These are phyloP conservation scores for Syrmaticus mikado DNA, from an alignment of 2,113 vertebrate species.

Conservation along the genomic window DNA sequence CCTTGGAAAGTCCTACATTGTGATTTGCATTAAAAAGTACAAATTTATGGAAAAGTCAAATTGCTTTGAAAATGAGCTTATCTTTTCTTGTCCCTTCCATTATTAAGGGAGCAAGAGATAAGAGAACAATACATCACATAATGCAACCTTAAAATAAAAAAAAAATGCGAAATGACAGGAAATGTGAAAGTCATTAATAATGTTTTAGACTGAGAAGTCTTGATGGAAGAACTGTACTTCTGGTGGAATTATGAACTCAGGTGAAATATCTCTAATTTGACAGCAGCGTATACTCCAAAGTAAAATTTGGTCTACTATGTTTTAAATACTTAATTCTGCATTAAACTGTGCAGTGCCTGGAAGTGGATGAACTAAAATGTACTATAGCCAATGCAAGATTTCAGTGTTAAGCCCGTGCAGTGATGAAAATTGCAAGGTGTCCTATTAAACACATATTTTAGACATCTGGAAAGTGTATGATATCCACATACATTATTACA, in stretches of 20 bases:
- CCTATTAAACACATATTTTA: background rate
- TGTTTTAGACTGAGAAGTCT: background rate
- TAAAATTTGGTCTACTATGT: background rate
- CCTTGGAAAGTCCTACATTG: background rate
- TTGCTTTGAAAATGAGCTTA: background rate
- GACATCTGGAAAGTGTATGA: background rate
- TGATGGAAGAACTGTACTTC: background rate
- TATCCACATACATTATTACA: background rate
- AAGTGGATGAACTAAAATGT: background rate
- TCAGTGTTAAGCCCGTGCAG: background rate
- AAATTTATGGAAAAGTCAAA: background rate
- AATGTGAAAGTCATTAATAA: background rate
- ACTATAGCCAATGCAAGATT: background rate
- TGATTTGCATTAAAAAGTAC: background rate
- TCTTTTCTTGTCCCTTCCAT: accelerated
- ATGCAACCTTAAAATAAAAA: background rate
- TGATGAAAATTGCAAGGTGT: background rate
- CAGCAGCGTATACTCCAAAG: background rate
- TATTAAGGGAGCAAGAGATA: background rate
- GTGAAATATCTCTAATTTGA: background rate
- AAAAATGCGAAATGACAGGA: background rate
- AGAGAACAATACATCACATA: background rate
- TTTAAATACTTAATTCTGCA: background rate
- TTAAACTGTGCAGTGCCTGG: background rate
- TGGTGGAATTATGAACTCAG: background rate